Base-by-base conservation (phyloP, 2,797 vertebrate species). In the Diplodus puntazzo region DNA sequence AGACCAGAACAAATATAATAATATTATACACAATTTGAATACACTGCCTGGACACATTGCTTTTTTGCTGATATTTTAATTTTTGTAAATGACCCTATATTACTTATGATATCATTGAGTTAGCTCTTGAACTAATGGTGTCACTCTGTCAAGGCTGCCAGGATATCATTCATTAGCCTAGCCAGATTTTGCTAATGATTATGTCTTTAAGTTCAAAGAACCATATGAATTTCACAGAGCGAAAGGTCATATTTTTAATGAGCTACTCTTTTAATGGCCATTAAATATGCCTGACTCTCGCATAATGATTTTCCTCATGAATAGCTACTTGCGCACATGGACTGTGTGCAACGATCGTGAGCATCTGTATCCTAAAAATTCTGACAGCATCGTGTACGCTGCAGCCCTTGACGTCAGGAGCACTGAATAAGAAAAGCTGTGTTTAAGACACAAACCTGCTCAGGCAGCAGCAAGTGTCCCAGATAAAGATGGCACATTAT, bases 401-500 rank as follows among this genome's bases (percentile, higher is more conserved):
- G 62, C 52, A 74, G 69, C 58, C 50, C 48, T 55, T 42, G 34
- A 83, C 59, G 23, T 75, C 17, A 75, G 64, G 14, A 72, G 63
- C 50, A 49, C 69, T 69, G 52, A 80, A 77, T 61, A 74, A 60
- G 30, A 59, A 62, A 75, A 69, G 52, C 75, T 68, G 73, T 83
- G 57, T 79, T 83, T 63, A 64, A 79, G 61, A 75, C 75, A 81
- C 60, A 78, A 71, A 87, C 77, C 80, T 83, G 80, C 80, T 88
- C 63, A 73, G 75, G 83, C 84, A 71, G 87, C 42, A 85, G 87
- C 83, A 84, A 90, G 77, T 91, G 91, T 87, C 88, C 89, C 85
- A 92, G 86, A 94, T 92, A 91, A 87, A 90, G 87, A 93, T 72
- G 84, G 87, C 83, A 88, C 91, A 93, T 90, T 84, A 80, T 90